Conservation (phyloP, 2,888 invertebrate genomes). For the Drosophila nr. medialis region DNA sequence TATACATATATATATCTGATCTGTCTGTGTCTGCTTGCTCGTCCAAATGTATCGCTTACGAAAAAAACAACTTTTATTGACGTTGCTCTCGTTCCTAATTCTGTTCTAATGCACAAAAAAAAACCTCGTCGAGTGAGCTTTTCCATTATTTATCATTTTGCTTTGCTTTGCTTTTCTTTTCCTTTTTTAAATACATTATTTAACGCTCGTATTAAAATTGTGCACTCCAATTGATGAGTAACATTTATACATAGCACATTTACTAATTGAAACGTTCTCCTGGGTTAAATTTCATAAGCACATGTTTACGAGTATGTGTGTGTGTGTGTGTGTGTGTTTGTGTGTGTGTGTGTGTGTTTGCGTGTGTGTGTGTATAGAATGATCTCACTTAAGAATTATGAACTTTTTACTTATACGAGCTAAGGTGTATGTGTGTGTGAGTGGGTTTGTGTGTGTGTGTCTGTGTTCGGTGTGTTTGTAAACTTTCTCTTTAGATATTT, state of each 20-base stretch:
- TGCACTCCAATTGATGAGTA: conserved; percentile 39
- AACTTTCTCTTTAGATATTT: conserved; percentile 45
- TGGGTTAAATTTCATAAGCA: conserved; percentile 68
- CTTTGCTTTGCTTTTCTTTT: too few species aligned
- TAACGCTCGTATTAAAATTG: conserved; percentile 38
- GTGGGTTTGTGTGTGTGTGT: conserved; percentile 33
- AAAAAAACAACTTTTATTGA: conserved; percentile 18
- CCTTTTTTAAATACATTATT: conserved; percentile 25
- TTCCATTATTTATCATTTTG: conserved; percentile 21
- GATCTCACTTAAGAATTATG: conserved; percentile 65
- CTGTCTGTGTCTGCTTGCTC: conserved; percentile 7
- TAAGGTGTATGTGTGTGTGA: conserved; percentile 43
- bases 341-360: conserved; percentile 47
- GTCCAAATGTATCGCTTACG: neutral
- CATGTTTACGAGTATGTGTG: conserved; percentile 39
- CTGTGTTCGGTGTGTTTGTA: conserved; percentile 38
- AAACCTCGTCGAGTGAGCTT: conserved; percentile 77
- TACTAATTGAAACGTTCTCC: conserved; percentile 75
- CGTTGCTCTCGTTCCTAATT: conserved; percentile 24
- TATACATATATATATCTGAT: conserved; percentile 45
- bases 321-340: conserved; percentile 31
- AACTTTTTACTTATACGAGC: conserved; percentile 69
- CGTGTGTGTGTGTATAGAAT: conserved; percentile 60
- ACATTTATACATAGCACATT: conserved; percentile 66
- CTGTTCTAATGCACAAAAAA: conserved; percentile 39